Evolutionary conservation across 2,113 vertebrate species (phyloP).

Genomic region (Microtus pennsylvanicus): DNA sequence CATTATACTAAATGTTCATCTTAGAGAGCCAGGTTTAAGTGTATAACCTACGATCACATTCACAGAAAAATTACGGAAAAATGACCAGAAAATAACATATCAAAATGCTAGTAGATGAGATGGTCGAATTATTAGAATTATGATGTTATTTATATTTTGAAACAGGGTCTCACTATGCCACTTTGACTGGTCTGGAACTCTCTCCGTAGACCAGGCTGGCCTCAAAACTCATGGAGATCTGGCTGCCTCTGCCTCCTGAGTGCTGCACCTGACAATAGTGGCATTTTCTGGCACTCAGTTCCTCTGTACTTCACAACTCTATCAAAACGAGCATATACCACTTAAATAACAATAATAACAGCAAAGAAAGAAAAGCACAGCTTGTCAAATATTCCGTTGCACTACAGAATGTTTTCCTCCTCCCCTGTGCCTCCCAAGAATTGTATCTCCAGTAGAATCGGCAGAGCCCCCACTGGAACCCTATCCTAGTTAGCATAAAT

Average conservation of each 20-base stretch:
- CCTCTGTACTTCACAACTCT: constrained; percentile 14
- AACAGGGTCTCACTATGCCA: background rate
- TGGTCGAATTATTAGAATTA: background rate
- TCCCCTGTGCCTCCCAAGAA: background rate
- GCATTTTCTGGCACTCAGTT: background rate
- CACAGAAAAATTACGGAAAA: background rate
- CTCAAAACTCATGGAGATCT: background rate
- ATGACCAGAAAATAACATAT: constrained; percentile 4
- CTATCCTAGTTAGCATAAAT: background rate
- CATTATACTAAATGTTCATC: constrained; percentile 44
- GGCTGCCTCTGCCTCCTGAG: background rate
- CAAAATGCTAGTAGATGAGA: background rate
- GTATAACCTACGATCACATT: background rate
- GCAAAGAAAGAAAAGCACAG: background rate
- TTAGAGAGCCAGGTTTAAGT: constrained; percentile 41
- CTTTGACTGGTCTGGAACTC: background rate
- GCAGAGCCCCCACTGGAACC: background rate
- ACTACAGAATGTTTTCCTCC: background rate
- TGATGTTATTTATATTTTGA: background rate
- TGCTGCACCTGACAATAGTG: background rate
- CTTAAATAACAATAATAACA: background rate
- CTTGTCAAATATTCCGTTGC: background rate
- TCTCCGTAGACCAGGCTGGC: background rate
- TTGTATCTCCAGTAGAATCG: background rate
- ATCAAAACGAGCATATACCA: background rate